Evolutionary conservation across 2,797 vertebrate species (phyloP).

Genomic region (Petrocephalus sullivani): DNA sequence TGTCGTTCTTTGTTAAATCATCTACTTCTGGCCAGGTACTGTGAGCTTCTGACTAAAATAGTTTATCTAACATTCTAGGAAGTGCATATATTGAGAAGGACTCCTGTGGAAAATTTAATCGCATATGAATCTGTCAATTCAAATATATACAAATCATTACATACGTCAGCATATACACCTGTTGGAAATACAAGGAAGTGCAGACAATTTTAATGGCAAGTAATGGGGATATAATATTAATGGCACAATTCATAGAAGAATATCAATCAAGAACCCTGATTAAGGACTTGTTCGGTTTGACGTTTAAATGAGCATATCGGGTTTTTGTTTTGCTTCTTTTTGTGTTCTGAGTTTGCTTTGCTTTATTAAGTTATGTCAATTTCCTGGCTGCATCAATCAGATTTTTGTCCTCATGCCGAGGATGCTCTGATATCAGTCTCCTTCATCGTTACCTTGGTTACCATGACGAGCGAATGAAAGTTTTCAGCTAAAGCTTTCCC

Average conservation of each 20-base stretch:
- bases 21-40: background rate
- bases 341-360: conserved; percentile 22
- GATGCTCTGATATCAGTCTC: conserved; percentile 47
- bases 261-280: background rate
- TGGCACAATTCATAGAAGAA: background rate
- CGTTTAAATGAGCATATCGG: conserved; percentile 11
- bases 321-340: conserved; percentile 12
- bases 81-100: background rate
- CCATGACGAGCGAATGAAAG: conserved; percentile 43
- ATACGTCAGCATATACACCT: background rate
- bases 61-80: background rate
- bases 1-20: background rate
- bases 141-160: background rate
- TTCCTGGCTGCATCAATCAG: conserved; percentile 25
- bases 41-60: background rate
- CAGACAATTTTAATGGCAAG: background rate
- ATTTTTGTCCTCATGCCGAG: conserved; percentile 41
- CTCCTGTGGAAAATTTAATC: background rate
- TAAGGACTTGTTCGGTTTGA: conserved; percentile 3
- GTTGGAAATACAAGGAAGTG: no score
- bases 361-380: conserved; percentile 35
- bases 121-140: background rate
- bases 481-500: conserved; percentile 47
- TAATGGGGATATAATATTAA: background rate
- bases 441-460: conserved; percentile 56